A percentile compares a stretch with the other conserved stretches of the same genome.
phyloP scores from a whole-genome alignment of 2,888 invertebrate genomes.

The Saturnia japonica region DNA sequence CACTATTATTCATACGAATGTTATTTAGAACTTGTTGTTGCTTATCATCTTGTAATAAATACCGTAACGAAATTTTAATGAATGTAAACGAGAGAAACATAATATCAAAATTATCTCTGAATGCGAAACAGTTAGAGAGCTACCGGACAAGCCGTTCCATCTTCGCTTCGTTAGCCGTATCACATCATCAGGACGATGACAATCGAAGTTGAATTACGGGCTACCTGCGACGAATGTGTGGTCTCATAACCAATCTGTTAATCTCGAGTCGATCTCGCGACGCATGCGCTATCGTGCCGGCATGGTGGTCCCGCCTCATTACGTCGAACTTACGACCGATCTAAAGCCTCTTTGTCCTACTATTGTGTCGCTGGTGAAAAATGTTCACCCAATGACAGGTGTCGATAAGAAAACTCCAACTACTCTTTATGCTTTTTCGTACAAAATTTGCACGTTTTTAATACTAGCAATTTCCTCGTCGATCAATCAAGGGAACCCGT shows the following conservation, averaged over 20 bases:
- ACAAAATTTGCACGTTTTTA: constrained; percentile 50
- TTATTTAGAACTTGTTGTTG: constrained; percentile 15
- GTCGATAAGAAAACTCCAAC: constrained; percentile 65
- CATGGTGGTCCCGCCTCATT: constrained; percentile 79
- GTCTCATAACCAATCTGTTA: constrained; percentile 72
- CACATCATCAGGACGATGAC: constrained; percentile 78
- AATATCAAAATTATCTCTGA: constrained; percentile 49
- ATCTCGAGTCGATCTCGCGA: constrained; percentile 73
- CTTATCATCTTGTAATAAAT: constrained; percentile 20
- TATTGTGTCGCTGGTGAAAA: constrained; percentile 75
- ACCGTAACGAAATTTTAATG: constrained; percentile 23
- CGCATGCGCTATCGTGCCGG: constrained; percentile 69
- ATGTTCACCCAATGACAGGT: constrained; percentile 74
- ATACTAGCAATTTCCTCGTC: constrained; percentile 56
- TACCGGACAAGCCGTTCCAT: constrained; percentile 62
- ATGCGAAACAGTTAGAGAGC: constrained; percentile 59
- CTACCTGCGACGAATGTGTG: constrained; percentile 79
- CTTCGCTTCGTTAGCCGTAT: constrained; percentile 78
- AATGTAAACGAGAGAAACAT: constrained; percentile 28
- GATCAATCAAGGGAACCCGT: constrained; percentile 65
- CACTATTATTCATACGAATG: constrained; percentile 6
- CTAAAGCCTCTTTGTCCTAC: constrained; percentile 60
- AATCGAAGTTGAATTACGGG: constrained; percentile 80
- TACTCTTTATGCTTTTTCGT: constrained; percentile 38
- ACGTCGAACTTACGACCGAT: constrained; percentile 62